Evolutionary conservation across 2,113 vertebrate genomes (phyloP).

Genomic region (Cyanistes caeruleus): DNA sequence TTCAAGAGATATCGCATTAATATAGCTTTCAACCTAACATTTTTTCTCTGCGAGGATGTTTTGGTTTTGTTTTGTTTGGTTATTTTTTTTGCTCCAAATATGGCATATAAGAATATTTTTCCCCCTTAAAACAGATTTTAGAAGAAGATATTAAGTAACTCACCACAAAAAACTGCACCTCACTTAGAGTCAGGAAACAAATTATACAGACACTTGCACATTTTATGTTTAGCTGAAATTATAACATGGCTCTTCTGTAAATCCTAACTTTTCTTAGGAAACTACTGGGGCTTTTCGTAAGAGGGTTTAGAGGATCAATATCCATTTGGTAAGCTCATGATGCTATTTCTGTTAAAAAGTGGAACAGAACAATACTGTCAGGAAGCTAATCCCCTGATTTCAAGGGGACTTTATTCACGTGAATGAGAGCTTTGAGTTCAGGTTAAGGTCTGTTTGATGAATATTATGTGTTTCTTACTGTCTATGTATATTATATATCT

Average conservation of each 20-base stretch:
- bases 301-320: slow-evolving; percentile 46
- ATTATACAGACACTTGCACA: slow-evolving; percentile 24
- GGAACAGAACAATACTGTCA: slow-evolving; percentile 43
- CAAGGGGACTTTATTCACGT: slow-evolving; percentile 17
- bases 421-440: not conserved
- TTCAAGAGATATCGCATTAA: not conserved
- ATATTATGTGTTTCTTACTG: not conserved
- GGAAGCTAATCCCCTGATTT: slow-evolving; percentile 26
- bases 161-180: not conserved
- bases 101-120: not conserved
- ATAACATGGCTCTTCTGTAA: not conserved
- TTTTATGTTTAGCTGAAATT: slow-evolving; percentile 58
- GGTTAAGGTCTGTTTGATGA: not conserved
- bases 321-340: slow-evolving; percentile 48
- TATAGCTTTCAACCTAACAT: not conserved
- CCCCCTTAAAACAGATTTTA: not conserved
- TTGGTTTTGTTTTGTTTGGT: not conserved
- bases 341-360: slow-evolving; percentile 51
- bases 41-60: not conserved
- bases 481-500: not conserved
- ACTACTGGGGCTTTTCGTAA: slow-evolving; percentile 39
- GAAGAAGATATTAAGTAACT: not conserved
- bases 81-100: not conserved
- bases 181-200: not conserved
- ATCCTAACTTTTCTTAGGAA: slow-evolving; percentile 1